Percentiles rank a stretch among this genome's conserved stretches.
These are phyloP conservation scores for Ectemnius cavifrons DNA, from an alignment of 2,888 invertebrate genomes.

Conservation along the genomic window DNA sequence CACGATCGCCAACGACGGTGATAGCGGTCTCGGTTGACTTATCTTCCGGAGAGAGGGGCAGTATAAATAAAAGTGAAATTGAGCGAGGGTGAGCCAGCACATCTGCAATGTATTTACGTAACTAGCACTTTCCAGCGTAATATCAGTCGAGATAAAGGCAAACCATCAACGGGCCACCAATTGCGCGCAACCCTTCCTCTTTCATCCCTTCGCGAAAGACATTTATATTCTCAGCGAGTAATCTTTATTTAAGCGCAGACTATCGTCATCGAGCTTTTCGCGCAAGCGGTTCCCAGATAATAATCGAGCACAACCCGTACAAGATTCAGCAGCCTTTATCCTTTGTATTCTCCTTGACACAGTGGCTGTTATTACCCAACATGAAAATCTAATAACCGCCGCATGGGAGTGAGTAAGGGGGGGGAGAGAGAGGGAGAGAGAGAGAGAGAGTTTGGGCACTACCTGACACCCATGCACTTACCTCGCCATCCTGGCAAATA, in stretches of 20 bases:
- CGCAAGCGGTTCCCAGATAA: neutral
- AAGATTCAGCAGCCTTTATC: neutral
- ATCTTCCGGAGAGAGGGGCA: conserved; percentile 37
- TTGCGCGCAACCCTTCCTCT: neutral
- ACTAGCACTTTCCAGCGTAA: conserved; percentile 46
- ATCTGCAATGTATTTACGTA: conserved; percentile 50
- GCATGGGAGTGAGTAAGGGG: neutral
- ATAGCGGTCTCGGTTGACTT: conserved; percentile 36
- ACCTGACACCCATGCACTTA: neutral
- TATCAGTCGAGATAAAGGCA: conserved; percentile 56
- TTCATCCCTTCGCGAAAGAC: conserved; percentile 42
- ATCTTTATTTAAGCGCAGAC: conserved; percentile 28
- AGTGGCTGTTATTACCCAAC: neutral
- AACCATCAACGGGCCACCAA: no score
- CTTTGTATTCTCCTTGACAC: neutral
- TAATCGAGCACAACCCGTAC: neutral
- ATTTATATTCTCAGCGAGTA: conserved; percentile 44
- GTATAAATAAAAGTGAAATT: conserved; percentile 59
- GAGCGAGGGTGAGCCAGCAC: conserved; percentile 32
- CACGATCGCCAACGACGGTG: conserved; percentile 35
- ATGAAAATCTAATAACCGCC: neutral
- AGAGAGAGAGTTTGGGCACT: no score
- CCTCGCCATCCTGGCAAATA: neutral
- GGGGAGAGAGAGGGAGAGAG: no score
- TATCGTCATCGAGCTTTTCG: conserved; percentile 13